Evolutionary conservation across 2,888 invertebrate species (phyloP).

Genomic region (Biston stratarius): DNA sequence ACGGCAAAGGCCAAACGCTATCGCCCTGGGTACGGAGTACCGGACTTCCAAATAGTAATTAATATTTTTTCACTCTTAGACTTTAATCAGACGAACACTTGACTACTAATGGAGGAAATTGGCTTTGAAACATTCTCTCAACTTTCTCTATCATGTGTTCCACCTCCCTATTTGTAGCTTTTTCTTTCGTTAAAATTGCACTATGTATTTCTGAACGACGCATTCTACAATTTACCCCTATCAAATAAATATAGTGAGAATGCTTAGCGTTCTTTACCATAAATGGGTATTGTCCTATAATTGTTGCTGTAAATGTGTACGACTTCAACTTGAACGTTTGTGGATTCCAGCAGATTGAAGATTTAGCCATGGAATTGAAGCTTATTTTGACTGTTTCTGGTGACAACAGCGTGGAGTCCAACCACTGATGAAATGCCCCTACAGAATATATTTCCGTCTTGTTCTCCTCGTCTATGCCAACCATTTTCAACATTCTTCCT

Average conservation of each 20-base stretch:
- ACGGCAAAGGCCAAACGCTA: no score
- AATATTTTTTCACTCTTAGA: background rate
- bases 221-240: slow-evolving; percentile 12
- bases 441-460: slow-evolving; percentile 2
- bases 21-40: no score
- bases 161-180: background rate
- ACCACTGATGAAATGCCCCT: slow-evolving; percentile 9
- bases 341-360: slow-evolving; percentile 14
- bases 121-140: slow-evolving; percentile 1
- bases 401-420: background rate
- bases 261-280: background rate
- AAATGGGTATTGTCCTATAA: background rate
- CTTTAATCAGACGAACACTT: background rate
- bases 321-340: background rate
- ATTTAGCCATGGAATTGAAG: slow-evolving; percentile 16
- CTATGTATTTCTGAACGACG: slow-evolving; percentile 10
- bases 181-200: slow-evolving; percentile 8
- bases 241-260: background rate
- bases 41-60: background rate
- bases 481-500: background rate
- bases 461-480: slow-evolving; percentile 9
- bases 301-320: slow-evolving; percentile 11
- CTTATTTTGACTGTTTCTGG: background rate
- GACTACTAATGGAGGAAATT: slow-evolving; percentile 2
- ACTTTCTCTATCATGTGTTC: slow-evolving; percentile 1